Evolutionary conservation across 2,888 invertebrate species (phyloP).

Genomic region (Scaptomyza tumidula): DNA sequence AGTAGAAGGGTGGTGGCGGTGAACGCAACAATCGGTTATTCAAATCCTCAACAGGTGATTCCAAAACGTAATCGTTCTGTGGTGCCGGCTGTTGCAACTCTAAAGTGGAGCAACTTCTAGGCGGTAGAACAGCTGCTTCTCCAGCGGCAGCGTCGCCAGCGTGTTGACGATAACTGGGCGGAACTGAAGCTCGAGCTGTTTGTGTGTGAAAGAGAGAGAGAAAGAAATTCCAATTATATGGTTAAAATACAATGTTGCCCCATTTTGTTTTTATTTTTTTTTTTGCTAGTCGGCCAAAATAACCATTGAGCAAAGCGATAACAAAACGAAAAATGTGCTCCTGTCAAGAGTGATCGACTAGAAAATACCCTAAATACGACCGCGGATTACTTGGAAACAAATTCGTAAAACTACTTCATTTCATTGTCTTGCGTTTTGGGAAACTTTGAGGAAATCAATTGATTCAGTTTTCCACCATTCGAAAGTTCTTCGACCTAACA

Average conservation of each 20-base stretch:
- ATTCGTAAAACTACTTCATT: too few relatives aligned
- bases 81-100: slow-evolving; percentile 50
- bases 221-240: slow-evolving; percentile 70
- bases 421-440: too few relatives aligned
- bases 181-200: slow-evolving; percentile 33
- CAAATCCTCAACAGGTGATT: slow-evolving; percentile 48
- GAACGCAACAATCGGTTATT: slow-evolving; percentile 53
- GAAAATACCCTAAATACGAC: background rate
- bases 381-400: too few relatives aligned
- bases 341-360: background rate
- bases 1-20: slow-evolving; percentile 76
- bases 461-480: too few relatives aligned
- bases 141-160: slow-evolving; percentile 20
- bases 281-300: slow-evolving; percentile 34
- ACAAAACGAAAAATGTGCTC: slow-evolving; percentile 4
- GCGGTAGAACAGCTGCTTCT: slow-evolving; percentile 29
- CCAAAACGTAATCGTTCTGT: slow-evolving; percentile 66
- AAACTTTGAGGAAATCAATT: too few relatives aligned
- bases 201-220: background rate
- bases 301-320: slow-evolving; percentile 43
- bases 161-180: slow-evolving; percentile 56
- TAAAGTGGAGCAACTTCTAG: slow-evolving; percentile 31
- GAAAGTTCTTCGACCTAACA: too few relatives aligned
- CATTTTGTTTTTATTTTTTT: slow-evolving; percentile 4
- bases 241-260: slow-evolving; percentile 32